Conservation (phyloP, 2,888 invertebrate species). For the Epistrophe eligans region DNA sequence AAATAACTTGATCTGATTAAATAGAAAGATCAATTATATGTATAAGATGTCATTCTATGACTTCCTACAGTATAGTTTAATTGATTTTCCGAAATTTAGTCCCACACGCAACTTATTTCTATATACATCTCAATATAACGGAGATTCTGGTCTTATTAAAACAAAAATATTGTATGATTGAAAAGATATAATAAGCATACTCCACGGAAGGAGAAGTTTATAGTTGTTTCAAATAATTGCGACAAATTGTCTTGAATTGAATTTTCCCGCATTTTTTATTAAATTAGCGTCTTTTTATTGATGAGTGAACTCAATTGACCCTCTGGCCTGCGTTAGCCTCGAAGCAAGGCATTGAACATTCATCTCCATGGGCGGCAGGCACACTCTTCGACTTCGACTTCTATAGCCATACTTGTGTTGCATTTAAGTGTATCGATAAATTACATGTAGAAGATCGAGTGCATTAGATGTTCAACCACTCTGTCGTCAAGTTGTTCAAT, state of each 20-base stretch:
- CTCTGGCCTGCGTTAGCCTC: constrained; percentile 64
- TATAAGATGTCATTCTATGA: not conserved
- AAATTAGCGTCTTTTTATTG: constrained; percentile 69
- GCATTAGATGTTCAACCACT: constrained; percentile 31
- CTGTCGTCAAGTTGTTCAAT: constrained; percentile 9
- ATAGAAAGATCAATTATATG: constrained; percentile 30
- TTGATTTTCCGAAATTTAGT: constrained; percentile 4
- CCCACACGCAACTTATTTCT: constrained; percentile 25
- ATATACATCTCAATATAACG: not conserved
- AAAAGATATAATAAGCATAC: not conserved
- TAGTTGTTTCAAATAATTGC: constrained; percentile 24
- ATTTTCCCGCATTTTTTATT: constrained; percentile 64
- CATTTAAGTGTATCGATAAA: constrained; percentile 22
- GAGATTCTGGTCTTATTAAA: not conserved
- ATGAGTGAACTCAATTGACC: constrained; percentile 69
- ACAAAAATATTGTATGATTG: not conserved
- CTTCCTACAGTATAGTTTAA: constrained; percentile 19
- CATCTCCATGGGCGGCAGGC: constrained; percentile 46
- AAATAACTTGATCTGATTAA: constrained; percentile 26
- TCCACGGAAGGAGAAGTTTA: constrained; percentile 19
- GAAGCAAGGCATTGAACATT: constrained; percentile 47
- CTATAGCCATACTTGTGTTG: not conserved
- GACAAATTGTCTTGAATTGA: constrained; percentile 65
- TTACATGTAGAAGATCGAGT: constrained; percentile 33
- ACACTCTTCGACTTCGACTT: not conserved